phyloP scores from a whole-genome alignment of 2,113 vertebrate species.

The Glareola pratincola region DNA sequence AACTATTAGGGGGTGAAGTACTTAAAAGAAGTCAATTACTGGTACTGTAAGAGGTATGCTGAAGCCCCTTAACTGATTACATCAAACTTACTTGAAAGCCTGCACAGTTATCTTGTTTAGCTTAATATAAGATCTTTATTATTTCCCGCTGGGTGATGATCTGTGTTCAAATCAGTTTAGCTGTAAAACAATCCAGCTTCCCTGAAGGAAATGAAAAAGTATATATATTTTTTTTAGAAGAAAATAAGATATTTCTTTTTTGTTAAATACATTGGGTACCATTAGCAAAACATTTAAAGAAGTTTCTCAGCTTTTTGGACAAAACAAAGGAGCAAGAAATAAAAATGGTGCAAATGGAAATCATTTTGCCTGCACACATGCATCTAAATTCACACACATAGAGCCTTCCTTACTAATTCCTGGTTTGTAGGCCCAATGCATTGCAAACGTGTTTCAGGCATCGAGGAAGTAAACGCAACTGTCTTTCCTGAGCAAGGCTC shows the following conservation, averaged over 20 bases:
- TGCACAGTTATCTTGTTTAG: slow-evolving; percentile 80
- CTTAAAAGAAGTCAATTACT: slow-evolving; percentile 70
- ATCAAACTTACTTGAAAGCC: slow-evolving; percentile 66
- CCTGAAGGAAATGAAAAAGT: slow-evolving; percentile 72
- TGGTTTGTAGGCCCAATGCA: background rate
- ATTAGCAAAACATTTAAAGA: background rate
- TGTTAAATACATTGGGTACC: background rate
- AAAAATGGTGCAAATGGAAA: slow-evolving; percentile 12
- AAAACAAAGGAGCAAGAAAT: background rate
- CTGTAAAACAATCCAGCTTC: slow-evolving; percentile 75
- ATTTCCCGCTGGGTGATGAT: slow-evolving; percentile 66
- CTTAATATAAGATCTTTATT: slow-evolving; percentile 81
- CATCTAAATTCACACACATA: background rate
- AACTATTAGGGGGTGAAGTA: slow-evolving; percentile 55
- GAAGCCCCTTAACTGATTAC: slow-evolving; percentile 34
- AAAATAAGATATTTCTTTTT: background rate
- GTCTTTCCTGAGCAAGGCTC: slow-evolving; percentile 18
- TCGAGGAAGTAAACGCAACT: slow-evolving; percentile 43
- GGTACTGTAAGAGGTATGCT: slow-evolving; percentile 27
- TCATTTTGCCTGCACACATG: background rate
- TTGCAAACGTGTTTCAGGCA: slow-evolving; percentile 22
- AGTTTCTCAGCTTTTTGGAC: background rate
- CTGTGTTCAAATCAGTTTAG: slow-evolving; percentile 72
- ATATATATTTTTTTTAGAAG: slow-evolving; percentile 24
- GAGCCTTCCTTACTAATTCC: background rate